Conservation (phyloP, 2,888 invertebrate genomes). For the Ditylenchus weischeri region DNA sequence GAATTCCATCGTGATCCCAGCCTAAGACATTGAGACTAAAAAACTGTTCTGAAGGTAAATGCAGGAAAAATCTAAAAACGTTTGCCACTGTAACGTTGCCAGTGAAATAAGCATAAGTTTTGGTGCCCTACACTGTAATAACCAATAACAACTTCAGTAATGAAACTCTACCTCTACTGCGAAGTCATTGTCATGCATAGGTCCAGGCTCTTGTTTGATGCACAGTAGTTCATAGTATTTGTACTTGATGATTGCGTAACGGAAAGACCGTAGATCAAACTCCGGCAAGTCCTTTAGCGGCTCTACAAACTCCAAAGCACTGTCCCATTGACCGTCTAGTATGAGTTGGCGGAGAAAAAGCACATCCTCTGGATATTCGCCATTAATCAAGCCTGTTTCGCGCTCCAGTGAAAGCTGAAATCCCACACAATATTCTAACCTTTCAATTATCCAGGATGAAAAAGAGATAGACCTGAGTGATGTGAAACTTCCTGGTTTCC, state of each 20-base stretch:
- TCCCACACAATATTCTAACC: slow-evolving; percentile 19
- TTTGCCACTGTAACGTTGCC: no score
- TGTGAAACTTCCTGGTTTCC: slow-evolving; percentile 80
- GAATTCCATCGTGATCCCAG: no score
- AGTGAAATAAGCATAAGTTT: no score
- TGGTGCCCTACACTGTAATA: no score
- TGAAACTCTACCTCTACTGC: slow-evolving; percentile 71
- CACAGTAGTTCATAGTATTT: slow-evolving; percentile 89
- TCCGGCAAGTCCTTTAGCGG: slow-evolving; percentile 73
- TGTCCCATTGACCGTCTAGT: slow-evolving; percentile 96
- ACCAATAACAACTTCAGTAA: no score
- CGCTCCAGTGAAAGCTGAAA: slow-evolving; percentile 70
- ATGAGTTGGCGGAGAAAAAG: slow-evolving; percentile 88
- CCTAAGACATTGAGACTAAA: no score
- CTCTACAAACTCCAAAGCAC: slow-evolving; percentile 89
- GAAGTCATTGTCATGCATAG: slow-evolving; percentile 74
- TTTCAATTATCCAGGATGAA: no score
- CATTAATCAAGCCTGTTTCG: slow-evolving; percentile 90
- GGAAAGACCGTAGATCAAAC: slow-evolving; percentile 68
- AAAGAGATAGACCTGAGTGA: slow-evolving; percentile 71
- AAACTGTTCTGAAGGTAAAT: no score
- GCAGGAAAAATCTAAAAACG: no score
- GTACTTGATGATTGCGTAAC: slow-evolving; percentile 78
- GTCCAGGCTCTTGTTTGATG: slow-evolving; percentile 78
- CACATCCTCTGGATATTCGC: slow-evolving; percentile 86